Evolutionary conservation across 2,888 invertebrate genomes (phyloP), one percentile per base, ranked within the genome.

Genomic region (Dryobotodes eremita): DNA sequence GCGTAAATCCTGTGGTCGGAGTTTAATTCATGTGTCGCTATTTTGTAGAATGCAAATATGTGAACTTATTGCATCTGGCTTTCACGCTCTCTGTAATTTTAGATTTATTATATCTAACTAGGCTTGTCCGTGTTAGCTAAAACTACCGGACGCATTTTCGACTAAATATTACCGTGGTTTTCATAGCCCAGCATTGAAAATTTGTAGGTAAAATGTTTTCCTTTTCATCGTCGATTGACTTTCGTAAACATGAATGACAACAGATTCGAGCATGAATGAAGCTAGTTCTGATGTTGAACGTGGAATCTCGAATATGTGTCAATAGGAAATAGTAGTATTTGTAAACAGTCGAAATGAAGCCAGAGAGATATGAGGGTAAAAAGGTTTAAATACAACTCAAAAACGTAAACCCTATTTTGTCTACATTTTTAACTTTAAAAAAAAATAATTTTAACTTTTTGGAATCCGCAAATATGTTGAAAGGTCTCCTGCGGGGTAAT

Each of bases 11-110:
- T 71, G 61, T 13, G 68, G 64, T 62, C 61, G 17, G 26, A 55
- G 20, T 53, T 77, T 15, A 50, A 64, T 80, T 31, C 13, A 10
- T 53, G 62, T 82, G 62, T 31, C 20, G 17, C 50, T 5, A 59
- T 77, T 80, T 77, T 48, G 64, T 65, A 3, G 46, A 5, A 23
- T 82, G 69, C 42, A 57, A 82, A 69, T 61, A 57, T 50, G 23
- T 59, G 11, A 42, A 62, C 13, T 8, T 6, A 53, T 69, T 62
- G 57, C 42, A 26, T 64, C 8, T 42, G 26, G n/a, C 31, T 13
- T 23, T 57, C 1, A n/a, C 11, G n/a, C 36, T 8, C 7, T 31
- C 2, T 20, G 2, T 69, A 20, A 23, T n/a, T 23, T 4, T 4
- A 2, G 17, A 57, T 23, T 26, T 50, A 17, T 23, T 13, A 2